Conservation (phyloP, 2,797 vertebrate species). For the Todus mexicanus region DNA sequence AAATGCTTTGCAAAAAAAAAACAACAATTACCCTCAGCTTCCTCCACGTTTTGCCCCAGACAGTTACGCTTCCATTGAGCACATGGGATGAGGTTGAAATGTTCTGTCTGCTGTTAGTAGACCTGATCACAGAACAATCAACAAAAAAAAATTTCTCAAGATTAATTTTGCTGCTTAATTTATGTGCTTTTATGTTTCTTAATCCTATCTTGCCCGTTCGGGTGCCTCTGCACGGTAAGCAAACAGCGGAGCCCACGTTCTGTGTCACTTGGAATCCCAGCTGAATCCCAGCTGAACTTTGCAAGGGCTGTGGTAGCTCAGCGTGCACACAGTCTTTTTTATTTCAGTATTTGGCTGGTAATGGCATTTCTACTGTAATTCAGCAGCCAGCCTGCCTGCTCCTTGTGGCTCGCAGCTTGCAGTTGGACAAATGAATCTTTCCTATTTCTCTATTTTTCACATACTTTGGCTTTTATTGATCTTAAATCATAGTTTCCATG, state of each 20-base stretch:
- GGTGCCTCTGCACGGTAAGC: background rate
- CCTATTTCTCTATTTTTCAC: constrained; percentile 8
- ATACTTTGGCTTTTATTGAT: constrained; percentile 31
- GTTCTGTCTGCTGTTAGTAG: background rate
- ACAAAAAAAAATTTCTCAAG: background rate
- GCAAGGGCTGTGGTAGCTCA: background rate
- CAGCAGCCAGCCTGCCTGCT: background rate
- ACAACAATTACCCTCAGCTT: rapidly evolving
- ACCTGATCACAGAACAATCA: background rate
- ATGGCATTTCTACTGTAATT: background rate
- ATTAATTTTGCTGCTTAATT: background rate
- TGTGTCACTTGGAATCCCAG: background rate
- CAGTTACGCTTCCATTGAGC: background rate
- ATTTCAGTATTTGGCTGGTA: background rate
- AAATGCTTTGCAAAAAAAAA: too few species aligned
- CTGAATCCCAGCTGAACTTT: background rate
- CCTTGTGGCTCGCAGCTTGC: background rate
- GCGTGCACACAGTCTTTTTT: background rate
- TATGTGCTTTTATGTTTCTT: background rate
- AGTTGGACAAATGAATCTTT: background rate
- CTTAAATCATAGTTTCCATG: constrained; percentile 48
- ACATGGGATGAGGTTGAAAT: background rate
- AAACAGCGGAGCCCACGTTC: background rate
- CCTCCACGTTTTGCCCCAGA: background rate
- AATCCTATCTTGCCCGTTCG: background rate